These are phyloP conservation scores for Anolis carolinensis DNA, from an alignment of 2,113 vertebrate genomes.

Conservation along the genomic window DNA sequence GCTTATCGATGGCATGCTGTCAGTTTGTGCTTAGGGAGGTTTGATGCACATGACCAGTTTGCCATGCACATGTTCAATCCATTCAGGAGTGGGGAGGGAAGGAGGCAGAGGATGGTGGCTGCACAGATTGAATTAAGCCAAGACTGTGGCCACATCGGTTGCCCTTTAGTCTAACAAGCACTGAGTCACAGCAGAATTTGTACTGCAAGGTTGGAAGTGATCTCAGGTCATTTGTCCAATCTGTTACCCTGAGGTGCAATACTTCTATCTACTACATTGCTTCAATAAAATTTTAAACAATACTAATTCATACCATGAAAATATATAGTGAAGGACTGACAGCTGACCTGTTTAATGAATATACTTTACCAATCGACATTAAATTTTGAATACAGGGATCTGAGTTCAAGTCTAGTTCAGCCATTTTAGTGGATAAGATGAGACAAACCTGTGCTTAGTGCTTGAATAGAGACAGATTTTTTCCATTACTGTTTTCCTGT, in stretches of 20 bases:
- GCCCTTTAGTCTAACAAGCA: constrained; percentile 19
- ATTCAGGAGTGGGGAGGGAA: not conserved
- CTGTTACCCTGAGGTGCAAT: not conserved
- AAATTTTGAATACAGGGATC: not conserved
- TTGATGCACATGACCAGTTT: constrained; percentile 37
- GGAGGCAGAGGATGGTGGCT: not conserved
- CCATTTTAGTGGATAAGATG: not conserved
- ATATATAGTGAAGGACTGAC: not conserved
- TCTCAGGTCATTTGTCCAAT: constrained; percentile 5
- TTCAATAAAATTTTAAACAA: not conserved
- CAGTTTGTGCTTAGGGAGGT: constrained; percentile 29
- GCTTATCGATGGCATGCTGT: constrained; percentile 38
- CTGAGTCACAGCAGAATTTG: constrained; percentile 5
- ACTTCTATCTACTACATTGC: not conserved
- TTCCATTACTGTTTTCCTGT: not conserved
- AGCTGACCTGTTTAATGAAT: too few species aligned
- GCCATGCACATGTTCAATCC: constrained; percentile 8
- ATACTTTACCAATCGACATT: not conserved
- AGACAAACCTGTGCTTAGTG: not conserved
- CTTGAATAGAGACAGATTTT: not conserved
- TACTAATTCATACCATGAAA: constrained; percentile 1
- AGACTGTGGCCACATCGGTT: constrained; percentile 15
- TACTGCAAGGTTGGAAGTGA: constrained; percentile 1
- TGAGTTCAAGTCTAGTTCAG: not conserved
- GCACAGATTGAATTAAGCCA: constrained; percentile 26